Percentiles rank a stretch among this genome's conserved stretches.
These are phyloP conservation scores for Monochamus alternatus DNA, from an alignment of 2,888 invertebrate species.

Conservation along the genomic window DNA sequence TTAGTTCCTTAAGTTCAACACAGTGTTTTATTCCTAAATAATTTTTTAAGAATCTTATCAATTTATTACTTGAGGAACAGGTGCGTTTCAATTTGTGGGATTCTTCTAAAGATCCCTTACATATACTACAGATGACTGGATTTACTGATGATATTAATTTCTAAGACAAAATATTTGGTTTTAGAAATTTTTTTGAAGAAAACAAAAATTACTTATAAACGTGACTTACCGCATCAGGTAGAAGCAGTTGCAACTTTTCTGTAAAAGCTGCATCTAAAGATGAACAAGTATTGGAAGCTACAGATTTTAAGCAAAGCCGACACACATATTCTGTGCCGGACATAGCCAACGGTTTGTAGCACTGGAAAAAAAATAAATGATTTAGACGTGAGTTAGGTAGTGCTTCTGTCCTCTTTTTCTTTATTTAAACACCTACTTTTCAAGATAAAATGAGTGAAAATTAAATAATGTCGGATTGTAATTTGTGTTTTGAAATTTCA, in stretches of 20 bases:
- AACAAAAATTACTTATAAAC: too few species aligned
- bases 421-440: too few species aligned
- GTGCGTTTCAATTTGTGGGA: background rate
- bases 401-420: too few species aligned
- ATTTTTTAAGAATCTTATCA: conserved; percentile 1
- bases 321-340: background rate
- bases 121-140: conserved; percentile 1
- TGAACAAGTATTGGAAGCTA: background rate
- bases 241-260: background rate
- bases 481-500: too few species aligned
- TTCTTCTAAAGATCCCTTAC: conserved; percentile 3
- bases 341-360: background rate
- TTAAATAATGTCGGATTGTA: too few species aligned
- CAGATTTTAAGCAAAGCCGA: conserved; percentile 8
- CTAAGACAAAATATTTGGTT: background rate
- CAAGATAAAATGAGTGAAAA: too few species aligned
- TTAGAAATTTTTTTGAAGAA: too few species aligned
- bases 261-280: background rate
- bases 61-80: background rate
- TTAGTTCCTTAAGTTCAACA: conserved; percentile 1
- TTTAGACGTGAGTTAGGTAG: too few species aligned
- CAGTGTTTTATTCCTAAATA: background rate
- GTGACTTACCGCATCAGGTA: conserved; percentile 6
- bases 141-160: background rate
- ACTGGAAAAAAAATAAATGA: too few species aligned